Conservation (phyloP, 2,113 vertebrate genomes). For the Arvicanthis niloticus region DNA sequence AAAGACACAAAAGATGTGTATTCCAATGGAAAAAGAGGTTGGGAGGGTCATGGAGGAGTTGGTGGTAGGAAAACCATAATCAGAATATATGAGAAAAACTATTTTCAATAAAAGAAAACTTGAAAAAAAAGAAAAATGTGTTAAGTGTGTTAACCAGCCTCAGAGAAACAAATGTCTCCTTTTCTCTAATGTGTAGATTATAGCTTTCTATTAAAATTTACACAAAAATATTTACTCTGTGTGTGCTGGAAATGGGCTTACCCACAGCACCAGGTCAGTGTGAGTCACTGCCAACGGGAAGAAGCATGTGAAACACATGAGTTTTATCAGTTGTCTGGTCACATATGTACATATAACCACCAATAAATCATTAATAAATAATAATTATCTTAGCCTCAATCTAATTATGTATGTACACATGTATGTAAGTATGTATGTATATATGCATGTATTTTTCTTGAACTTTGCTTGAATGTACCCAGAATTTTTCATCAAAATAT, state of each 20-base stretch:
- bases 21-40: not conserved
- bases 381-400: not conserved
- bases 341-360: not conserved
- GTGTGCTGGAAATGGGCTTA: not conserved
- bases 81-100: not conserved
- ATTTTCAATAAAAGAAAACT: not conserved
- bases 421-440: too few relatives aligned
- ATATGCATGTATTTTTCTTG: not conserved
- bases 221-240: not conserved
- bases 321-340: not conserved
- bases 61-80: not conserved
- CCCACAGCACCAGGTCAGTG: not conserved
- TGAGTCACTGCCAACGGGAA: not conserved
- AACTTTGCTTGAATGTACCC: slow-evolving; percentile 12
- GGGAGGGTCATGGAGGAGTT: not conserved
- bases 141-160: not conserved
- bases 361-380: not conserved
- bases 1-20: not conserved
- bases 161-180: not conserved
- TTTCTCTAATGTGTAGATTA: not conserved
- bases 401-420: too few relatives aligned
- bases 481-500: not conserved
- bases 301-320: not conserved
- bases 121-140: not conserved
- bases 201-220: not conserved